Base-by-base conservation (phyloP, 2,113 vertebrate species). In the Henicopernis longicauda region DNA sequence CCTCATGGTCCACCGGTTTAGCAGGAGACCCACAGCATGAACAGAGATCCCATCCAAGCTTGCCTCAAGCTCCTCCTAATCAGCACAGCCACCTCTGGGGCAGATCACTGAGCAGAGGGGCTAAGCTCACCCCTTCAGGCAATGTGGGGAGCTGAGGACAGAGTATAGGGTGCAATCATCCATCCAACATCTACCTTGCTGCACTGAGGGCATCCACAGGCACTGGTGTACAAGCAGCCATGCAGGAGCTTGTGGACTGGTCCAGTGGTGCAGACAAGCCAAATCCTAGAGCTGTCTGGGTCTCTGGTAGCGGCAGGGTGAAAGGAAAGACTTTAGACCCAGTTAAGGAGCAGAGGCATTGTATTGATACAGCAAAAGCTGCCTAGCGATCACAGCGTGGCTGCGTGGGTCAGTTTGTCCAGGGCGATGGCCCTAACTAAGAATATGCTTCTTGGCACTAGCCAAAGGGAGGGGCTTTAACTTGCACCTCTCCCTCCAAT, bases 1-100 rank as follows among this genome's bases (percentile, higher is more conserved):
- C 86, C 71, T 91, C 83, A 66, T n/a, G 77, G 91, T 93, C 93
- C 83, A 71, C 79, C 4, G 19, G 38, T 96, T 90, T 63, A 85
- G 55, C 92, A 78, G 87, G 40, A 94, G 79, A 58, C 66, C 52
- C 67, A 13, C 58, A 26, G 84, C 15, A 0, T 3, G 79, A 85
- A 34, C 49, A 85, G 86, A 80, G 81, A 72, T 80, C 34, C 69
- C 9, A 1, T 65, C 91, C 89, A 85, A 82, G 54, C 66, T 40
- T 45, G 13, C 57, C 58, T 50, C 45, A 10, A 6, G 13, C 80
- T 65, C 71, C 82, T 90, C 44, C 72, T 11, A 2, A 21, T 1
- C 44, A 44, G 78, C 88, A 10, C 40, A 32, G n/a, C 26, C 57
- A 17, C n/a, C 63, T 20, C 45, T 20, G 78, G 65, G 59, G n/a